phyloP scores from a whole-genome alignment of 2,113 vertebrate species.

The Cottus gobio region DNA sequence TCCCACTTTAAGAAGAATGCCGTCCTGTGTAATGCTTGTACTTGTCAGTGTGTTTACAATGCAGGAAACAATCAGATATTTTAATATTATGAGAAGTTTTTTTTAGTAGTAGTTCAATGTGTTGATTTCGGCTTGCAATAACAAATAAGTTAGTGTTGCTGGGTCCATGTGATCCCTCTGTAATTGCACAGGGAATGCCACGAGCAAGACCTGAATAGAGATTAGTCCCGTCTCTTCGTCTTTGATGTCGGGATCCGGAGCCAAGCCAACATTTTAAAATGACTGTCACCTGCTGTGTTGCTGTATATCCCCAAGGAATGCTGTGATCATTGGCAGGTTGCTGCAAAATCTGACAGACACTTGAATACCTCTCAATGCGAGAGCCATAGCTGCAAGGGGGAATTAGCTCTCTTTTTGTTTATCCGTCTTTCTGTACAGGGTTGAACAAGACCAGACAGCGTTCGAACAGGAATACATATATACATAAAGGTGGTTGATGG shows the following conservation, averaged over 20 bases:
- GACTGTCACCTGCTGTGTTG: slow-evolving; percentile 75
- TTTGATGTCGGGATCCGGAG: slow-evolving; percentile 71
- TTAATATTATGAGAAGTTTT: slow-evolving; percentile 23
- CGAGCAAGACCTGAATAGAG: slow-evolving; percentile 69
- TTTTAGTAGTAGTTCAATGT: slow-evolving; percentile 15
- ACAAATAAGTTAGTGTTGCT: slow-evolving; percentile 42
- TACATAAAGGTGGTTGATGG: slow-evolving; percentile 17
- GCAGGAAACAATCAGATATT: slow-evolving; percentile 26
- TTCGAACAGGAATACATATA: slow-evolving; percentile 36
- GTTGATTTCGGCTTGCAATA: slow-evolving; percentile 36
- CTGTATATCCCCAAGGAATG: slow-evolving; percentile 65
- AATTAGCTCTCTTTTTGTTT: slow-evolving; percentile 29
- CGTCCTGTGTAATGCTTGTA: slow-evolving; percentile 5
- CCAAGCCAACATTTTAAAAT: slow-evolving; percentile 70
- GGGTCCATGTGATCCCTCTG: slow-evolving; percentile 46
- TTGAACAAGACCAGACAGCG: slow-evolving; percentile 35
- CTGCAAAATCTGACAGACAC: slow-evolving; percentile 62
- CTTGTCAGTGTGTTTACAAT: slow-evolving; percentile 14
- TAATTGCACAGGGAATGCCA: slow-evolving; percentile 58
- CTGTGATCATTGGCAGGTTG: slow-evolving; percentile 71
- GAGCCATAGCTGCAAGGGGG: slow-evolving; percentile 22
- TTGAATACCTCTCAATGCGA: slow-evolving; percentile 63
- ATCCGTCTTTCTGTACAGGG: slow-evolving; percentile 35
- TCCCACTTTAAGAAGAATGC: slow-evolving; percentile 12
- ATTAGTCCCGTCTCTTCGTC: slow-evolving; percentile 57